Conservation (phyloP, 2,888 invertebrate genomes). For the Unio pictorum region DNA sequence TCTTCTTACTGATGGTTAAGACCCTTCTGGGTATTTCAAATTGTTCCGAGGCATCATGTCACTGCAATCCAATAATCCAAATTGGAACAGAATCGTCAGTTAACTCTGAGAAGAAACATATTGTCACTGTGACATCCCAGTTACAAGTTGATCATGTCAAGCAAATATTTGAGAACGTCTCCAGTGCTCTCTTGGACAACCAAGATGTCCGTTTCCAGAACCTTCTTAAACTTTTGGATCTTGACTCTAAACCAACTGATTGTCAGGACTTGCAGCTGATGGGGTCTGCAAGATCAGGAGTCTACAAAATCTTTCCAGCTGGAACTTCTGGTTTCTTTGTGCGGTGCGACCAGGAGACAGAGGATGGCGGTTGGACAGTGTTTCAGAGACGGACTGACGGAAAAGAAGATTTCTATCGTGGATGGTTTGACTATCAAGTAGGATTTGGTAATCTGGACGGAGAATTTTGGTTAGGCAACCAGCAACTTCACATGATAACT, state of each 20-base stretch:
- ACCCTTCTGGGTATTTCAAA: too few species aligned
- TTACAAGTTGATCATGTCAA: too few species aligned
- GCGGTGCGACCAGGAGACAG: conserved; percentile 13
- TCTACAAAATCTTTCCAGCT: conserved; percentile 13
- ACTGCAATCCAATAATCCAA: too few species aligned
- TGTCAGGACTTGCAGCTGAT: conserved; percentile 5
- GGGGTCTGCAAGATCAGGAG: conserved; percentile 5
- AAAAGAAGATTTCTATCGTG: conserved; percentile 12
- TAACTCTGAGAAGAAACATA: too few species aligned
- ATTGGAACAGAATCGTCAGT: too few species aligned
- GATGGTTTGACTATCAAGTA: conserved; percentile 15
- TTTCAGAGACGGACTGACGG: conserved; percentile 7
- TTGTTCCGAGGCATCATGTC: too few species aligned
- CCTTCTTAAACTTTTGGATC: background rate
- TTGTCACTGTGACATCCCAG: too few species aligned
- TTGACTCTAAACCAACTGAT: conserved; percentile 5
- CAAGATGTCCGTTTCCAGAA: too few species aligned
- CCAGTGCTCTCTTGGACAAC: too few species aligned
- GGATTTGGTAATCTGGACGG: conserved; percentile 14
- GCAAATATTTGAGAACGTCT: too few species aligned
- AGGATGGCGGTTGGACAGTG: conserved; percentile 19
- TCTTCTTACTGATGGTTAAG: too few species aligned
- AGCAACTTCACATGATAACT: conserved; percentile 9
- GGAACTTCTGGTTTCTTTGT: conserved; percentile 5
- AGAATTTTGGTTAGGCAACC: conserved; percentile 22